Conservation (phyloP, 2,888 invertebrate species). For the Dolomedes plantarius region DNA sequence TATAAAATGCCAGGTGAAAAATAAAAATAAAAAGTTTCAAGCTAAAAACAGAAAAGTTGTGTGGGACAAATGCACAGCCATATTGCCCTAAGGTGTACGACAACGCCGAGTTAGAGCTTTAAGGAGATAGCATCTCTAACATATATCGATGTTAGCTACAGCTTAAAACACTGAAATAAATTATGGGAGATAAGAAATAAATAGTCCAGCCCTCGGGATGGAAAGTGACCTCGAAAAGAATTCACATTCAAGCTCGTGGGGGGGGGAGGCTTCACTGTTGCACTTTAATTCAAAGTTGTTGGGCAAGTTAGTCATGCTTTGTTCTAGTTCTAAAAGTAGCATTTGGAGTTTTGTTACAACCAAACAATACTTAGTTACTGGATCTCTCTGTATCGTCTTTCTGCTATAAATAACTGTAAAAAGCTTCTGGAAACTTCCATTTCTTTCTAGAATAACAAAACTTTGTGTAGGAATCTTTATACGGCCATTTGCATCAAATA, state of each 20-base stretch:
- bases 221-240: not conserved
- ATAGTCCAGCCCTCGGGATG: not conserved
- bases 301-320: not conserved
- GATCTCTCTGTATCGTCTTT: too few relatives aligned
- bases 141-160: not conserved
- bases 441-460: too few relatives aligned
- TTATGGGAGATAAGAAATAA: constrained; percentile 1
- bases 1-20: too few relatives aligned
- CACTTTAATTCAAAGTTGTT: not conserved
- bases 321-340: not conserved
- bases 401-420: too few relatives aligned
- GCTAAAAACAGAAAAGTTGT: too few relatives aligned
- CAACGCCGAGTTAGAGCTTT: not conserved
- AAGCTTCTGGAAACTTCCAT: too few relatives aligned
- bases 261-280: not conserved
- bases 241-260: not conserved
- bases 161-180: not conserved
- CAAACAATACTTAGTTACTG: not conserved
- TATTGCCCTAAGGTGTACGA: not conserved
- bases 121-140: not conserved
- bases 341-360: not conserved
- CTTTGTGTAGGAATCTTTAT: too few relatives aligned
- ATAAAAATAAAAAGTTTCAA: too few relatives aligned
- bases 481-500: too few relatives aligned
- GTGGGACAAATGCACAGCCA: not conserved